Base-by-base conservation (phyloP, 2,113 vertebrate species). In the Typhlomys cinereus region DNA sequence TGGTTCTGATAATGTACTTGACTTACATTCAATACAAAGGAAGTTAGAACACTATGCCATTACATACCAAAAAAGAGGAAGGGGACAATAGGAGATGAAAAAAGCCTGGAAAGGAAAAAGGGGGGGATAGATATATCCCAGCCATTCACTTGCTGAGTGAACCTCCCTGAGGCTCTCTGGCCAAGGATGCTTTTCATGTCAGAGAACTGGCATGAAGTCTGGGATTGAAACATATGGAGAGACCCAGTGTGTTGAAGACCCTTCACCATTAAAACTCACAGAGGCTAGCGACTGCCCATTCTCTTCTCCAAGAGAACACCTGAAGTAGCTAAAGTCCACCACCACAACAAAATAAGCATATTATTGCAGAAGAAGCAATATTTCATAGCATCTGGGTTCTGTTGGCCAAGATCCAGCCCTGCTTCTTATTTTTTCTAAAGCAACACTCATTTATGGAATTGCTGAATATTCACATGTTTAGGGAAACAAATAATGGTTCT, bases 21-120 rank as follows among this genome's bases (percentile, higher is more conserved):
- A 39, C 48, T 93, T 59, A 2, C 57, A 50, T 90, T 93, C 80
- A 46, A 85, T 87, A 92, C 29, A 59, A 92, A 92, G 64, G 76
- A 85, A 93, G 95, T 92, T 61, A 94, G 59, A 92, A 82, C 81
- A 84, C 73, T 82, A 76, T 36, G 50, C 52, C 57, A 70, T 93
- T 57, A 61, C 54, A 83, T 70, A 80, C 44, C 21, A 48, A 78
- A 85, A 67, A 36, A 34, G 61, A 66, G 52, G 83, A 46, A 74
- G 10, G 31, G 4, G 41, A 23, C 2, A 11, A 0, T 7, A 8
- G 1, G 62, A 7, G 20, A 7, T 62, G 23, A 41, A 20, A 50
- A 46, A 36, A 50, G 54, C 75, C 9, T 31, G 57, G n/a, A 66
- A 92, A 69, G 61, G 36, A 88, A 89, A 92, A 62, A 41, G 88